These are phyloP conservation scores for Griposia aprilina DNA, from an alignment of 2,888 invertebrate genomes.

Conservation along the genomic window DNA sequence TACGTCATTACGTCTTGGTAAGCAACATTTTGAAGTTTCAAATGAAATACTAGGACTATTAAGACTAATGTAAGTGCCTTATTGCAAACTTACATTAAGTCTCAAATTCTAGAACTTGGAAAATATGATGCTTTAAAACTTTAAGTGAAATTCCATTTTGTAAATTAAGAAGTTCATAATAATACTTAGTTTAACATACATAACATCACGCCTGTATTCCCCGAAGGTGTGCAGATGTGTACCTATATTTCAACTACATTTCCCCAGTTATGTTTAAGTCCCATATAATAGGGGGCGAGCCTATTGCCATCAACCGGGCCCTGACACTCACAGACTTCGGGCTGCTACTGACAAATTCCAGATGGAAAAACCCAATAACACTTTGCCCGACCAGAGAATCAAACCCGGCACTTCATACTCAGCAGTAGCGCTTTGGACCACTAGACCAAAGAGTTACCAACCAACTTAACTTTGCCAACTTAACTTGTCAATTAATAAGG, in stretches of 20 bases:
- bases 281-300: too few relatives aligned
- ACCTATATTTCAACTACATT: too few relatives aligned
- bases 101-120: slow-evolving; percentile 16
- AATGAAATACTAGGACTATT: slow-evolving; percentile 31
- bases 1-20: slow-evolving; percentile 15
- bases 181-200: neutral
- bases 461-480: too few relatives aligned
- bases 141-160: slow-evolving; percentile 8
- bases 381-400: too few relatives aligned
- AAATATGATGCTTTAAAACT: slow-evolving; percentile 7
- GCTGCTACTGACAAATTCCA: neutral
- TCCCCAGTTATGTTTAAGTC: too few relatives aligned
- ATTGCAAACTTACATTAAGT: slow-evolving; percentile 33
- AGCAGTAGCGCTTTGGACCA: too few relatives aligned
- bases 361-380: neutral
- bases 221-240: neutral
- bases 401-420: neutral
- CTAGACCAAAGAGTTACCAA: too few relatives aligned
- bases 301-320: too few relatives aligned
- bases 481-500: too few relatives aligned
- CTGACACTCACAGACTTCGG: too few relatives aligned
- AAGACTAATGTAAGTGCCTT: slow-evolving; percentile 30
- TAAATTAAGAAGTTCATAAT: neutral
- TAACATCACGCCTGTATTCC: neutral
- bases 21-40: slow-evolving; percentile 31